Evolutionary conservation across 2,113 vertebrate genomes (phyloP), one percentile per base, ranked within the genome.

Genomic region (Edolisoma coerulescens): DNA sequence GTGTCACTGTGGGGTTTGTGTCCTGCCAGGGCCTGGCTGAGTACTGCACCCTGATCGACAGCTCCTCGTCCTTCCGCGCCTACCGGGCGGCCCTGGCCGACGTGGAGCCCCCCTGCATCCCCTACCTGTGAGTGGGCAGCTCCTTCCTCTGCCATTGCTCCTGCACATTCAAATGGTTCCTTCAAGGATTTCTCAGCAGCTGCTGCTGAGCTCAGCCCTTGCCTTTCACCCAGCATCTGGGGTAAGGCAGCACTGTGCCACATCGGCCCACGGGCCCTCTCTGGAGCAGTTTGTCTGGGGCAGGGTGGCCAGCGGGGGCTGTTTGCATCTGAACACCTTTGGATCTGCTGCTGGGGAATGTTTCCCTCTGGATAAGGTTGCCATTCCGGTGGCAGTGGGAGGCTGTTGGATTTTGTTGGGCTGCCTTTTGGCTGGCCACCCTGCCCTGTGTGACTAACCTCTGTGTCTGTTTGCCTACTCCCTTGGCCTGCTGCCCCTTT

Each of bases 41-140:
- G 95, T 99, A 99, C 98, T 99, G 99, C 98, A 99, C 99, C 0
- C 97, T 99, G 95, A 99, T 99, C 1, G 99, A 99, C 98, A 99
- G 99, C 97, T 99, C 99, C 10, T 99, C 99, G 2, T 99, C 99
- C 94, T 99, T 99, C 98, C 98, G 99, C 10, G 99, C 99, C 23
- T 99, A 99, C 95, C 98, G 99, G 78, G 99, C 99, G 0, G 99
- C 99, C n/a, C 98, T 99, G 84, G 97, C 99, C 1, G 99, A 99
- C 8, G 99, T 99, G 86, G 99, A 99, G 86, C 99, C 99, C 3
- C 99, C 99, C 0, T 99, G 99, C 91, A 99, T 99, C 94, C 99
- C 99, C 0, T 99, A 99, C 97, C 96, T 99, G 99, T 99, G 97
- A 99, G 99, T 94, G 41, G 27, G 28, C 33, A 3, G 1, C 21